Evolutionary conservation across 2,797 vertebrate species (phyloP).

Genomic region (Catostomus latipinnis): DNA sequence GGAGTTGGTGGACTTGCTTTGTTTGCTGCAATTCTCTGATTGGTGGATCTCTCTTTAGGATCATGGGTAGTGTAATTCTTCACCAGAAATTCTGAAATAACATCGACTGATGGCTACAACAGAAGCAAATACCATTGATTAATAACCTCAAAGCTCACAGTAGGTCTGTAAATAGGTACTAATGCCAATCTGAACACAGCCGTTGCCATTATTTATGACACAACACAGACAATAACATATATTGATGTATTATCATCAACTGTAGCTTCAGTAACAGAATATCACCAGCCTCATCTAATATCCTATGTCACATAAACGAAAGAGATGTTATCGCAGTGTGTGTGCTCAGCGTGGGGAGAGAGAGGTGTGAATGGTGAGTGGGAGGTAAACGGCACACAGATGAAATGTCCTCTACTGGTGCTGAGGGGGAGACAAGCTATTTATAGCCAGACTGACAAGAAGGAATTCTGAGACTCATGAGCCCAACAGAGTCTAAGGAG

Average conservation of each 20-base stretch:
- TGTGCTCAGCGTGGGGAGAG: not conserved
- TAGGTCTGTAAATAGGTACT: no score
- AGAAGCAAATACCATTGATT: no score
- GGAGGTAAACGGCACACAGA: constrained; percentile 21
- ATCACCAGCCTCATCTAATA: not conserved
- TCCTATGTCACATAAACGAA: not conserved
- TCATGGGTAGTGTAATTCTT: no score
- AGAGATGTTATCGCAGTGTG: not conserved
- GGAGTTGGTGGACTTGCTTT: no score
- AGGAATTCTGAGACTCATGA: not conserved
- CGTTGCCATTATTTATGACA: no score
- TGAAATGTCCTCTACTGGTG: constrained; percentile 37
- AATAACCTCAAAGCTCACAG: no score
- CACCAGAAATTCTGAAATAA: no score
- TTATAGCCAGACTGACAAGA: constrained; percentile 18
- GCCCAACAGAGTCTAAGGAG: not conserved
- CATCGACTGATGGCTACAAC: no score
- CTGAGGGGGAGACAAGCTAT: constrained; percentile 1
- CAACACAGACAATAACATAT: not conserved
- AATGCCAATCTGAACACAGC: no score
- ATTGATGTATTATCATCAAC: not conserved
- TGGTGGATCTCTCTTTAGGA: no score
- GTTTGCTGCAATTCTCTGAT: no score
- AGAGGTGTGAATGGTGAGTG: constrained; percentile 38
- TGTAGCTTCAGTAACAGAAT: not conserved